Evolutionary conservation across 1,140 invertebrate species (phyloP).

Genomic region (Drosophila yakuba): DNA sequence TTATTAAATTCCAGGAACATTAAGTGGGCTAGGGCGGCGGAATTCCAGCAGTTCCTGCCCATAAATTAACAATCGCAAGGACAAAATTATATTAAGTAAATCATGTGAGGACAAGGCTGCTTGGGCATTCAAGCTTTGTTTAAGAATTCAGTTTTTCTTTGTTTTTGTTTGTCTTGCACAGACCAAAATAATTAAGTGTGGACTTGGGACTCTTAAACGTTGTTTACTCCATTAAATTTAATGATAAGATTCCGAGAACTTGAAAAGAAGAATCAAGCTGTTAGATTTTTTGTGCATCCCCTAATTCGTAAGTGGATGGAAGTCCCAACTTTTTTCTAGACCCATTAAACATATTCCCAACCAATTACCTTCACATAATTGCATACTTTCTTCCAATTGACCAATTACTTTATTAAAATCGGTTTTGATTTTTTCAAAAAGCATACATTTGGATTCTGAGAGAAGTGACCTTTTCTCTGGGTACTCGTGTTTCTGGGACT

Average conservation of each 20-base stretch:
- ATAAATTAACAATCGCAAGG: conserved; percentile 67
- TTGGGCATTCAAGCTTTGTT: background rate
- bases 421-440: background rate
- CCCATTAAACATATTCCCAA: too few species aligned
- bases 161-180: conserved; percentile 1
- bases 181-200: conserved; percentile 1
- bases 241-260: background rate
- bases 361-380: background rate
- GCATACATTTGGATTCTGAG: conserved; percentile 8
- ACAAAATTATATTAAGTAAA: conserved; percentile 70
- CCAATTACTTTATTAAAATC: too few species aligned
- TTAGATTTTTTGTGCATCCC: too few species aligned
- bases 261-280: too few species aligned
- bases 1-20: conserved; percentile 74
- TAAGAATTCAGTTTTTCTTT: conserved; percentile 17
- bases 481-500: background rate
- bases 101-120: conserved; percentile 47
- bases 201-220: background rate
- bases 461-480: background rate
- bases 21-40: conserved; percentile 54
- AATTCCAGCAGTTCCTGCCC: conserved; percentile 20
- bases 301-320: too few species aligned
- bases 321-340: too few species aligned
- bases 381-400: too few species aligned
- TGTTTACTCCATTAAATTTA: background rate